These are phyloP conservation scores for Bubo bubo DNA, from an alignment of 2,113 vertebrate genomes.

Conservation along the genomic window DNA sequence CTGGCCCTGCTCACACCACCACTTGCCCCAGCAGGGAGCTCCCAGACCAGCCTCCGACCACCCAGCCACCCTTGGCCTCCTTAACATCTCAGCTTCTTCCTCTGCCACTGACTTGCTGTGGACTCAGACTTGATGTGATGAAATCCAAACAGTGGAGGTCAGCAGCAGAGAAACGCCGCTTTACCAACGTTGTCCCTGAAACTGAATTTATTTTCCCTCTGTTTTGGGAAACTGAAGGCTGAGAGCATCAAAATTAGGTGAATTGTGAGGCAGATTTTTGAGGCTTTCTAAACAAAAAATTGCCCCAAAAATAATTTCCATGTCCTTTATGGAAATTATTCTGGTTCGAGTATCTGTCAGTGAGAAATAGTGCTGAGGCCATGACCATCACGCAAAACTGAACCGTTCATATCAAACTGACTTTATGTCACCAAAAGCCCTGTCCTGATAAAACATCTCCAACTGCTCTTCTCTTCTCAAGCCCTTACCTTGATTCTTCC, in stretches of 20 bases:
- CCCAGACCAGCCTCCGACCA: not conserved
- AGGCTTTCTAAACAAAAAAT: not conserved
- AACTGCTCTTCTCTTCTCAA: not conserved
- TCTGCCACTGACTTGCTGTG: not conserved
- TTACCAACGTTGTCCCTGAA: not conserved
- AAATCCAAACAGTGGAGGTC: not conserved
- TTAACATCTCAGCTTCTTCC: not conserved
- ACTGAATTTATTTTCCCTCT: not conserved
- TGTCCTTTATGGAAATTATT: not conserved
- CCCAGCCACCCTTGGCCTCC: not conserved
- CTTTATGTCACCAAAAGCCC: not conserved
- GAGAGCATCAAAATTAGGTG: not conserved
- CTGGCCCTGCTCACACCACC: not conserved
- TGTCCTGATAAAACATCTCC: not conserved
- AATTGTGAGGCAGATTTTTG: not conserved
- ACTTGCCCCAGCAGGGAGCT: not conserved
- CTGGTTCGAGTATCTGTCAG: not conserved
- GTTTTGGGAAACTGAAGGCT: not conserved
- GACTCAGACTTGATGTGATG: not conserved
- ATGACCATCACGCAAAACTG: not conserved
- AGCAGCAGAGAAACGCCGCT: not conserved
- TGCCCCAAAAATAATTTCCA: not conserved
- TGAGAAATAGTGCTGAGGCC: not conserved
- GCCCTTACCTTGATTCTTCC: not conserved
- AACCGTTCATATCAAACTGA: not conserved